phyloP scores from a whole-genome alignment of 2,888 invertebrate species.

The Oscheius sp. region DNA sequence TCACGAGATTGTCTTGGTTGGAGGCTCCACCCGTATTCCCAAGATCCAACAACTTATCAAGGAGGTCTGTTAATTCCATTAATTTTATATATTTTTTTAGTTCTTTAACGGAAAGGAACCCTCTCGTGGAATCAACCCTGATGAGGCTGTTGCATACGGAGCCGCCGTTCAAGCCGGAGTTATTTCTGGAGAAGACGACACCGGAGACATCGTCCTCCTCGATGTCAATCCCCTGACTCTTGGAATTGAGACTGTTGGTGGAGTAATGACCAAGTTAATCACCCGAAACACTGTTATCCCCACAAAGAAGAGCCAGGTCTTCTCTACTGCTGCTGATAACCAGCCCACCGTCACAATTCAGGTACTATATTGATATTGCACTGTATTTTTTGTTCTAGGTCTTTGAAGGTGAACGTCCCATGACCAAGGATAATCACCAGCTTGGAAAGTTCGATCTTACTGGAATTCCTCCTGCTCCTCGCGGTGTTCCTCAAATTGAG shows the following conservation, averaged over 20 bases:
- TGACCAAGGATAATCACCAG: slow-evolving; percentile 99
- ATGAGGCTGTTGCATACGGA: slow-evolving; percentile 97
- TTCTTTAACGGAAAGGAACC: slow-evolving; percentile 98
- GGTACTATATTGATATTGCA: slow-evolving; percentile 69
- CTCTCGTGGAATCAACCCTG: slow-evolving; percentile 78
- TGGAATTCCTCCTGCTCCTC: slow-evolving; percentile 74
- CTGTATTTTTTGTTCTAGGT: slow-evolving; percentile 74
- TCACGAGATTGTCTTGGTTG: slow-evolving; percentile 97
- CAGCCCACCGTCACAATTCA: slow-evolving; percentile 98
- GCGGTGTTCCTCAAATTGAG: slow-evolving; percentile 72
- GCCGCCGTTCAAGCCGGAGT: slow-evolving; percentile 95
- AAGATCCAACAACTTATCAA: slow-evolving; percentile 81
- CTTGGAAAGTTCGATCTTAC: slow-evolving; percentile 91
- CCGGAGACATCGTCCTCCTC: slow-evolving; percentile 89
- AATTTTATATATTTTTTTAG: too few relatives aligned
- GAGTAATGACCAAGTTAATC: slow-evolving; percentile 98
- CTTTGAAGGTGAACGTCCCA: slow-evolving; percentile 97
- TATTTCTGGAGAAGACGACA: slow-evolving; percentile 87
- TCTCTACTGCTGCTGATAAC: slow-evolving; percentile 98
- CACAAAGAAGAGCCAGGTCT: slow-evolving; percentile 98
- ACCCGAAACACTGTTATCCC: slow-evolving; percentile 97
- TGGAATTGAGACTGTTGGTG: slow-evolving; percentile 99
- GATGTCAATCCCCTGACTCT: slow-evolving; percentile 98
- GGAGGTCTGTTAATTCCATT: too few relatives aligned
- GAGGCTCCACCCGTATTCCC: slow-evolving; percentile 98